Percentiles rank a stretch among this genome's conserved stretches.
Evolutionary conservation across 1,140 invertebrate species (phyloP).

Genomic region (Leucophenga varia): DNA sequence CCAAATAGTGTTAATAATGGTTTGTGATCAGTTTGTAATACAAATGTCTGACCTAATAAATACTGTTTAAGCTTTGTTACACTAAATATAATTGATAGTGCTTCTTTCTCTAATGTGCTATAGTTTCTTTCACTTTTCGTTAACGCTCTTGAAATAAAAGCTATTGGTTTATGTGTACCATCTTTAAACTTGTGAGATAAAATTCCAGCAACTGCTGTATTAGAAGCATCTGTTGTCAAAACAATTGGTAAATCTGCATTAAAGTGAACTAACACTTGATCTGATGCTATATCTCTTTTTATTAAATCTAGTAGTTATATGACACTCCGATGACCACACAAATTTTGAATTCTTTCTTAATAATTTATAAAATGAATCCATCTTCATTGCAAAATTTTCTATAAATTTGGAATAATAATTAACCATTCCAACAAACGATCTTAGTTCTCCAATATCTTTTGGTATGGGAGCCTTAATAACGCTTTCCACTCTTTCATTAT

Average conservation of each 20-base stretch:
- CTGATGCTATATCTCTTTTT: too few species aligned
- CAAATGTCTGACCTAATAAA: constrained; percentile 2
- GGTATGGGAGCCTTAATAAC: background rate
- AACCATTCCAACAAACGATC: constrained; percentile 7
- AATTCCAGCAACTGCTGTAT: constrained; percentile 1
- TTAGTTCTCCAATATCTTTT: background rate
- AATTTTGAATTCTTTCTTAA: too few species aligned
- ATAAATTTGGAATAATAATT: constrained; percentile 9
- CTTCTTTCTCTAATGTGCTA: constrained; percentile 7
- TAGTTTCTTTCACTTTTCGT: background rate
- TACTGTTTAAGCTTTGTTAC: background rate
- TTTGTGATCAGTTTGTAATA: constrained; percentile 4
- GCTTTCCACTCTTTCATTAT: background rate
- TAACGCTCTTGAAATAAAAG: constrained; percentile 4
- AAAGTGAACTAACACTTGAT: too few species aligned
- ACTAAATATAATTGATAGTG: constrained; percentile 1
- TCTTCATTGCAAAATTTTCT: constrained; percentile 1
- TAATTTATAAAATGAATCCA: too few species aligned
- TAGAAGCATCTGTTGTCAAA: background rate
- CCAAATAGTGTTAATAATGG: constrained; percentile 1
- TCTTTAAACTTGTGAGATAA: background rate
- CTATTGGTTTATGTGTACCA: constrained; percentile 1
- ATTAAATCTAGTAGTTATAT: too few species aligned
- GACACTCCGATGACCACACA: too few species aligned
- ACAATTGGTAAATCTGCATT: background rate